These are phyloP conservation scores for Cecropterus lyciades DNA, from an alignment of 1,140 invertebrate species.

Conservation along the genomic window DNA sequence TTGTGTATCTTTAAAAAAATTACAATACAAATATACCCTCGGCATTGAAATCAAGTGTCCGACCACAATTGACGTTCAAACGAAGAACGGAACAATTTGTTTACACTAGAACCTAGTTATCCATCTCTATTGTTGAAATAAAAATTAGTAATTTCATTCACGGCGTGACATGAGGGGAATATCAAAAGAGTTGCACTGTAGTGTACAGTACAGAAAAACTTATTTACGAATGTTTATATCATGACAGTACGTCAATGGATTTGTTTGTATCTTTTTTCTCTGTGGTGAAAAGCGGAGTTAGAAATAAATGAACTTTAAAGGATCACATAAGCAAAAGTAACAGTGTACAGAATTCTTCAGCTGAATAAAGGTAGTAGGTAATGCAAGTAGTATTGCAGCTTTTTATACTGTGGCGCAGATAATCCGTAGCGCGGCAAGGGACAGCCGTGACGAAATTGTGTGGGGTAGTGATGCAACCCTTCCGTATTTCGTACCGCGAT, in stretches of 20 bases:
- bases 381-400: slow-evolving; percentile 3
- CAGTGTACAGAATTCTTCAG: slow-evolving; percentile 36
- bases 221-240: background rate
- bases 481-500: slow-evolving; percentile 62
- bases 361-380: slow-evolving; percentile 25
- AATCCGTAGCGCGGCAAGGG: slow-evolving; percentile 37
- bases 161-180: slow-evolving; percentile 51
- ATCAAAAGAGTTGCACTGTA: slow-evolving; percentile 9
- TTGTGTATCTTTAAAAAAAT: slow-evolving; percentile 27
- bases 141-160: slow-evolving; percentile 69
- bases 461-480: slow-evolving; percentile 77
- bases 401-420: slow-evolving; percentile 47
- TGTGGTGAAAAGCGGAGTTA: slow-evolving; percentile 1
- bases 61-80: slow-evolving; percentile 43
- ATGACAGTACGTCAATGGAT: background rate
- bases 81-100: slow-evolving; percentile 71
- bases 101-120: slow-evolving; percentile 78
- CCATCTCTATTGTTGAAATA: slow-evolving; percentile 69
- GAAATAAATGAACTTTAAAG: background rate
- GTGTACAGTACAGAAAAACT: background rate
- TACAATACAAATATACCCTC: slow-evolving; percentile 26
- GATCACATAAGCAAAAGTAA: background rate
- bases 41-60: slow-evolving; percentile 35
- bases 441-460: slow-evolving; percentile 74
- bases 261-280: background rate